Evolutionary conservation across 1,140 invertebrate species (phyloP).

Genomic region (Magallana angulata): DNA sequence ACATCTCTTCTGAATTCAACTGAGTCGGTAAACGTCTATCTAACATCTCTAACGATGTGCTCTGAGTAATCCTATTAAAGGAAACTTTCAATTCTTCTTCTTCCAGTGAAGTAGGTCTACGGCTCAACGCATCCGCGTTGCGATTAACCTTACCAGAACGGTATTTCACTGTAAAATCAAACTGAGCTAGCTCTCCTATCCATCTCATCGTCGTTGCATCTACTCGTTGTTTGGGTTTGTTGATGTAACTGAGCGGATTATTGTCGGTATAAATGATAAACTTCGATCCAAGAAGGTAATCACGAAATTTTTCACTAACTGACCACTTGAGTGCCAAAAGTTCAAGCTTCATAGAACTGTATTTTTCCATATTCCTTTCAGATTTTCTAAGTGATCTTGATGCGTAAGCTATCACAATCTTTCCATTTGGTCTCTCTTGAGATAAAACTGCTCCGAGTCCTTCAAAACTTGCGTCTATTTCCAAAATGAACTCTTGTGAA

Average conservation of each 20-base stretch:
- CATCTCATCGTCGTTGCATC: constrained; percentile 62
- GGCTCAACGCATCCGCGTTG: constrained; percentile 27
- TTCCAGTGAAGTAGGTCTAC: constrained; percentile 27
- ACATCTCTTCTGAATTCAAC: no score
- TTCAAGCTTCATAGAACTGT: no score
- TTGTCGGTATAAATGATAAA: no score
- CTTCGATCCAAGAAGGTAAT: constrained; percentile 47
- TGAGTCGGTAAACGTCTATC: no score
- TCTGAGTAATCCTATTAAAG: no score
- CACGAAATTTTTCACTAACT: constrained; percentile 57
- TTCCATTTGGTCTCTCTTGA: no score
- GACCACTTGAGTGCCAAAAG: constrained; percentile 63
- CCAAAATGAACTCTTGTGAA: constrained; percentile 43
- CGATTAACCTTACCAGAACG: constrained; percentile 35
- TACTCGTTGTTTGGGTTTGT: neutral
- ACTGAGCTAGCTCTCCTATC: constrained; percentile 55
- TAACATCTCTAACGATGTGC: no score
- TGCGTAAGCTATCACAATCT: no score
- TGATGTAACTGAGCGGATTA: constrained; percentile 48
- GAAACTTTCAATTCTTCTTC: no score
- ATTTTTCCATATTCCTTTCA: no score
- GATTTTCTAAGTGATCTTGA: no score
- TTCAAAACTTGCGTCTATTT: constrained; percentile 58
- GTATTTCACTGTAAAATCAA: constrained; percentile 59
- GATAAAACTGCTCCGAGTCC: no score